phyloP scores from a whole-genome alignment of 2,113 vertebrate species.

The Engraulis encrasicolus region DNA sequence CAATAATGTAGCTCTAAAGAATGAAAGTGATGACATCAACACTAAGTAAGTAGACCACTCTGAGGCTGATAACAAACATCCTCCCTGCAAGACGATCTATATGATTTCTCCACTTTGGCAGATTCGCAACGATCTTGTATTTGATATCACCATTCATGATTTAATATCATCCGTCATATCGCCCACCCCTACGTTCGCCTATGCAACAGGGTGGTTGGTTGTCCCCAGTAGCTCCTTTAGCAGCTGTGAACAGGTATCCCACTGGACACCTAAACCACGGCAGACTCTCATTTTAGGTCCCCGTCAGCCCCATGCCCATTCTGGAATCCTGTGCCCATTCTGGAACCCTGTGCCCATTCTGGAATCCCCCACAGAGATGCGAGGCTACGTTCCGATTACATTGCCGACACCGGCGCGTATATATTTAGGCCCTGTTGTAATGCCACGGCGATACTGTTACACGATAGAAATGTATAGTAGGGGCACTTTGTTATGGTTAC shows the following conservation, averaged over 20 bases:
- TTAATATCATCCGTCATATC: neutral
- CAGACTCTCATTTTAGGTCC: too few species aligned
- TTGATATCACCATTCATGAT: too few species aligned
- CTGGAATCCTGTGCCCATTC: too few species aligned
- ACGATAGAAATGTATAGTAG: neutral
- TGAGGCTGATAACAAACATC: too few species aligned
- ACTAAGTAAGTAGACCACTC: too few species aligned
- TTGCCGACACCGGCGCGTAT: neutral
- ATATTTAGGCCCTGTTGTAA: neutral
- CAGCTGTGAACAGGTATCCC: neutral
- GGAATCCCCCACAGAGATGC: neutral
- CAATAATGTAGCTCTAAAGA: too few species aligned
- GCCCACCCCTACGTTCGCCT: too few species aligned
- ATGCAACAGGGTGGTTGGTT: neutral
- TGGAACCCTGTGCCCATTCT: neutral
- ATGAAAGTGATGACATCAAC: too few species aligned
- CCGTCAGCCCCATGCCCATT: too few species aligned
- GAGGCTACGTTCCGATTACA: neutral
- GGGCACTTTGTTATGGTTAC: slow-evolving; percentile 17
- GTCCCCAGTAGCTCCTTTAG: slow-evolving; percentile 2
- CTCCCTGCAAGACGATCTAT: too few species aligned
- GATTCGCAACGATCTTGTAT: too few species aligned
- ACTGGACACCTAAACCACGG: neutral
- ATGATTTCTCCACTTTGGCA: too few species aligned
- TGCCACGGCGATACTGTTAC: neutral